Evolutionary conservation across 2,888 invertebrate genomes (phyloP).

Genomic region (Clepsis dumicolana): DNA sequence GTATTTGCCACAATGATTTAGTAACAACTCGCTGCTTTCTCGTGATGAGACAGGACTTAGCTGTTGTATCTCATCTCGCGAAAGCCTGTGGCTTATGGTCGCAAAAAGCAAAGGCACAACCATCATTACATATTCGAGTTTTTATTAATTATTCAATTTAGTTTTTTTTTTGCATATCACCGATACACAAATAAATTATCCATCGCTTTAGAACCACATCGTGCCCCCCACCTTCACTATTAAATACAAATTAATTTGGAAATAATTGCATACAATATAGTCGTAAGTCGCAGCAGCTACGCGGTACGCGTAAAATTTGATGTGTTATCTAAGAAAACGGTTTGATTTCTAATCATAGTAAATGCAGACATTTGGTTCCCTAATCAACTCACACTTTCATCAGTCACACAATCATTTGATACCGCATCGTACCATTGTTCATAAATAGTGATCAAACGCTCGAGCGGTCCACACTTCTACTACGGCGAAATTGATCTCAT

Average conservation of each 20-base stretch:
- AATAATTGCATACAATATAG: neutral
- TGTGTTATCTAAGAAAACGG: constrained; percentile 2
- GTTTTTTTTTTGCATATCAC: neutral
- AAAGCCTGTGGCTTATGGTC: too few species aligned
- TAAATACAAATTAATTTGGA: neutral
- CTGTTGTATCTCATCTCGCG: too few species aligned
- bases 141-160: neutral
- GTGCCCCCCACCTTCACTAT: neutral
- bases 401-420: constrained; percentile 49
- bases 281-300: constrained; percentile 5
- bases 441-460: constrained; percentile 13
- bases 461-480: neutral
- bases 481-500: neutral
- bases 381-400: constrained; percentile 50
- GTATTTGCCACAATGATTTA: too few species aligned
- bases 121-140: neutral
- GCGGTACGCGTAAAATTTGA: neutral
- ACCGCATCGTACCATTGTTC: constrained; percentile 5
- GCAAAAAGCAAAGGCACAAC: neutral
- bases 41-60: too few species aligned
- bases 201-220: neutral
- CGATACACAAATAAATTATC: neutral
- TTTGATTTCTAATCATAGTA: constrained; percentile 55
- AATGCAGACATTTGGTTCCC: constrained; percentile 63
- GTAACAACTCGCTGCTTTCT: too few species aligned